Evolutionary conservation across 2,113 vertebrate species (phyloP).

Genomic region (Bos indicus): DNA sequence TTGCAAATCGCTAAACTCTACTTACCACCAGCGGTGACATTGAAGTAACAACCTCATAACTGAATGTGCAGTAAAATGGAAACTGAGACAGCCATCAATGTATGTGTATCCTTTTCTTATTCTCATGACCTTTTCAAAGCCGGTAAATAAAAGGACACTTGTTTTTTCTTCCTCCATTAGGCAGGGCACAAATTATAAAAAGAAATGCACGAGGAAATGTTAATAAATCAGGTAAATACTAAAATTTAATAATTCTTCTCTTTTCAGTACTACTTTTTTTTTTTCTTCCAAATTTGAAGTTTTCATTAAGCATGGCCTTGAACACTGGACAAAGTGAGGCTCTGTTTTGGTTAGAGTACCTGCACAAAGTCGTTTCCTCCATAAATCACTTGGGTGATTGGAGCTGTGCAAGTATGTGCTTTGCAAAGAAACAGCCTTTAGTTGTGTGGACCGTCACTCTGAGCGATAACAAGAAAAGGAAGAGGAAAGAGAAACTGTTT

Average conservation of each 20-base stretch:
- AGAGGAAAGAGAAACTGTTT: background rate
- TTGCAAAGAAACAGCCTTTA: conserved; percentile 68
- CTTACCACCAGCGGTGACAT: background rate
- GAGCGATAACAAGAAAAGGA: conserved; percentile 22
- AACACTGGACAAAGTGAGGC: conserved; percentile 61
- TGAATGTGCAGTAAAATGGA: background rate
- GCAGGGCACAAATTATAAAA: conserved; percentile 73
- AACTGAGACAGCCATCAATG: background rate
- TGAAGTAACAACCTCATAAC: background rate
- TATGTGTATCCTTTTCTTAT: background rate
- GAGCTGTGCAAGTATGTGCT: conserved; percentile 33
- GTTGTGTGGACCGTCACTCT: background rate
- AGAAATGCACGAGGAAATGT: conserved; percentile 62
- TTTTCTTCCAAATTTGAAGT: conserved; percentile 58
- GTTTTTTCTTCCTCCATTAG: conserved; percentile 66
- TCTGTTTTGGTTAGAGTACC: conserved; percentile 72
- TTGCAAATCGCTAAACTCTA: background rate
- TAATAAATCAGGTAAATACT: conserved; percentile 76
- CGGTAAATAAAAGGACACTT: conserved; percentile 69
- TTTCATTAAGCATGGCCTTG: conserved; percentile 64
- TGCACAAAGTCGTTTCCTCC: conserved; percentile 71
- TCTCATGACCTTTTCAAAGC: conserved; percentile 47
- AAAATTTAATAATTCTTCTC: conserved; percentile 74
- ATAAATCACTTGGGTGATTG: conserved; percentile 72
- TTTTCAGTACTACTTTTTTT: conserved; percentile 51